Evolutionary conservation across 2,888 invertebrate genomes (phyloP), one percentile per base, ranked within the genome.

Genomic region (Tethea ocularis): DNA sequence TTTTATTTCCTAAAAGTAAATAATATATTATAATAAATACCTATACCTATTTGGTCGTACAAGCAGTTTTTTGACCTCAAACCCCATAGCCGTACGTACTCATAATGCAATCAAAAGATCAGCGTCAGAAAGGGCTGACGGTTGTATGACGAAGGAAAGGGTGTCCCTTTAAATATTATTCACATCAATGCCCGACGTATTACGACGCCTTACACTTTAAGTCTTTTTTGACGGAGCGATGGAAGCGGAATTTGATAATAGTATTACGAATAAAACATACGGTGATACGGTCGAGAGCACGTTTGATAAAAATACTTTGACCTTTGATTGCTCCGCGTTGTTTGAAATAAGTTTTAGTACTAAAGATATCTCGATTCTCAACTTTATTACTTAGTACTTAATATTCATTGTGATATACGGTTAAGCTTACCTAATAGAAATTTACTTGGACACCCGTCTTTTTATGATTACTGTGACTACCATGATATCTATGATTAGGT

Each of bases 101-200:
- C 66, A 57, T 68, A 60, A 70, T 66, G 71, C 74, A 75, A 82
- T 81, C 81, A 75, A 71, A 77, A 71, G 66, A 73, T 69, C 68
- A 67, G 52, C 69, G 68, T 70, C 71, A 68, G 61, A 65, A 65
- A 62, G 62, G 71, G 64, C 61, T 82, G 80, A 79, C 82, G 76
- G 72, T 62, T 64, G 61, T 61, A 68, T 77, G 78, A 82, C 70
- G 77, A 74, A 75, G 72, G 72, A 66, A 61, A 60, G 59, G 63
- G 62, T 63, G 66, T 67, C 63, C 62, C 60, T 64, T 51, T 46
- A 46, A 64, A 60, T 68, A 67, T 63, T 64, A 61, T 63, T 67
- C 64, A 68, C 59, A 65, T 61, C 64, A 71, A 71, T 64, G 61
- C 56, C 61, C 59, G 53, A 33, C 58, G 60, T 54, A 61, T 73